Base-by-base conservation (phyloP, 2,113 vertebrate genomes). In the Microtus montanus region DNA sequence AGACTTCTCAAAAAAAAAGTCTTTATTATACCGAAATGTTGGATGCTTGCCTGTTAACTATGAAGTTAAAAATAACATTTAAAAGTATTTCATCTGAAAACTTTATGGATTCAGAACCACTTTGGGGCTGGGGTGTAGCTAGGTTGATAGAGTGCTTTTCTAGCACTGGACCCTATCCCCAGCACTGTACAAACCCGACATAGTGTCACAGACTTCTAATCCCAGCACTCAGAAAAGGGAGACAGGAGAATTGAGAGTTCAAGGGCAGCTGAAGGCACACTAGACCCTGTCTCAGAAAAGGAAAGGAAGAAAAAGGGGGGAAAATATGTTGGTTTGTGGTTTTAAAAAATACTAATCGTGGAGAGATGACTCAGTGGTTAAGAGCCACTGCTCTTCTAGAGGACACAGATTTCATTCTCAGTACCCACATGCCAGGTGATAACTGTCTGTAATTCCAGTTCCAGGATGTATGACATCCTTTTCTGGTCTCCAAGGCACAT, bases 331-430 rank as follows among this genome's bases (percentile, higher is more conserved):
- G 19, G 30, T 70, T 87, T 87, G 49, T 87, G 41, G 30, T 75
- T 95, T 96, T 93, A 70, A 84, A 92, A 97, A 97, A 87, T 94
- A 68, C 64, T 93, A 74, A 22, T 44, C 20, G n/a, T 66, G 26
- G 15, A 11, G 38, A 28, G 15, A 44, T 44, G 82, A 15, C 22
- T 85, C 38, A 66, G 41, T 85, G 61, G 15, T 47, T 47, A 44
- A 85, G 79, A 82, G 79, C 54, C 11, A 19, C 12, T 84, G 58
- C 38, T 64, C 22, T 28, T 30, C 7, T 38, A 64, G 38, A 64
- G 10, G 61, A 17, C 22, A 3, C 4, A 3, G 15, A 38, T 30
- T 64, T 38, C 44, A n/a, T 64, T 26, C 38, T 61, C 38, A 44
- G 82, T 28, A 44, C 80, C 82, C 28, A 33, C 17, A 33, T 41